Percentiles rank a stretch among this genome's conserved stretches.
Evolutionary conservation across 2,113 vertebrate species (phyloP).

Genomic region (Uria lomvia): DNA sequence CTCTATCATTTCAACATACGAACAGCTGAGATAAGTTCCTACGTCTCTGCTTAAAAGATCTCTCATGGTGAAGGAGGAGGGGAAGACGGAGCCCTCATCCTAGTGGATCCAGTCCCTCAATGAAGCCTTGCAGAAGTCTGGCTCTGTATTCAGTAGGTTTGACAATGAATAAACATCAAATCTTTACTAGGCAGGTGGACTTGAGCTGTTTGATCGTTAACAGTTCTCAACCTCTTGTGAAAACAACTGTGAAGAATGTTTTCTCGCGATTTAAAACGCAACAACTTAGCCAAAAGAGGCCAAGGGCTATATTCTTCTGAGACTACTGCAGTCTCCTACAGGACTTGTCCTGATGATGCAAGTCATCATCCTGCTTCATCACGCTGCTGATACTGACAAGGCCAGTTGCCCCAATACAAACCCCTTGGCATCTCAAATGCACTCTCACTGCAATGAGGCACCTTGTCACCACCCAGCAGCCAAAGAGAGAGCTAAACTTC

Average conservation of each 20-base stretch:
- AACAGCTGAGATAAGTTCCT: not conserved
- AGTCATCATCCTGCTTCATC: not conserved
- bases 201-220: not conserved
- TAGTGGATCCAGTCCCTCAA: not conserved
- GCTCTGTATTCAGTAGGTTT: not conserved
- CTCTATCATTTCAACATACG: not conserved
- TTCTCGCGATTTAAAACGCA: not conserved
- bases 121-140: not conserved
- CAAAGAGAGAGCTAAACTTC: not conserved
- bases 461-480: not conserved
- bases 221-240: not conserved
- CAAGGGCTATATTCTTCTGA: not conserved
- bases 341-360: not conserved
- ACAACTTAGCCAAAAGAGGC: not conserved
- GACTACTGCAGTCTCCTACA: no score
- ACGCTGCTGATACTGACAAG: not conserved
- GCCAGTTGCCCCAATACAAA: not conserved
- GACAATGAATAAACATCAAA: no score
- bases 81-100: not conserved
- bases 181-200: not conserved
- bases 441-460: not conserved
- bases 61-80: not conserved
- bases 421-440: not conserved
- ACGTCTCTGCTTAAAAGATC: not conserved
- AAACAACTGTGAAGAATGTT: accelerated